Evolutionary conservation across 2,888 invertebrate genomes (phyloP), one percentile per base, ranked within the genome.

Genomic region (Drepana falcataria): DNA sequence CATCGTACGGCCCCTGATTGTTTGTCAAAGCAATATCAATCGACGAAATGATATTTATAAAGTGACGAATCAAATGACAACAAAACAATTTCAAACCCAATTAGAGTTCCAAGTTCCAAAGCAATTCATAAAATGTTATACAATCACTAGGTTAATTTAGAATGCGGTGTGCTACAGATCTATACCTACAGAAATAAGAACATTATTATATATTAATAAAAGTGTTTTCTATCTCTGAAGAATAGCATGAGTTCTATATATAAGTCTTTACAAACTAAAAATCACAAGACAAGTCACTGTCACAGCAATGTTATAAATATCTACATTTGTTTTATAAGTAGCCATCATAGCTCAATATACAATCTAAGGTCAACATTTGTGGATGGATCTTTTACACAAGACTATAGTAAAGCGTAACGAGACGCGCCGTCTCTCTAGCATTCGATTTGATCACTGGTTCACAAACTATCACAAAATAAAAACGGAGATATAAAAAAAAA

Each of bases 311-410:
- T 70, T 67, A 69, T 68, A 67, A 67, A 71, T 52, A 63, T 63
- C 75, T 78, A 80, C 72, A 66, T 60, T 70, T 73, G 67, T 60
- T 75, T 70, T 73, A 69, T 62, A 71, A 64, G 61, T 71, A 75
- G 64, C 75, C 75, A 77, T 61, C 64, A 57, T 62, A 68, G 65
- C 64, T 64, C 5, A 65, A 66, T 68, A 66, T 67, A 65, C 70
- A 79, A 75, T 74, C 77, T 83, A 80, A 73, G 72, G 76, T 82
- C 79, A 80, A 75, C 71, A 6, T 74, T 71, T 69, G 74, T 86
- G 88, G 87, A 87, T 86, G 86, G 87, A 87, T 81, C 81, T 76
- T 81, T 84, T 85, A 79, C 79, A 72, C 64, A 61, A 69, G 68
- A 72, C 68, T 75, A 74, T 65, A 67, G 66, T 72, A 77, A 73